Base-by-base conservation (phyloP, 1,140 invertebrate genomes). In the Goniozus legneri region DNA sequence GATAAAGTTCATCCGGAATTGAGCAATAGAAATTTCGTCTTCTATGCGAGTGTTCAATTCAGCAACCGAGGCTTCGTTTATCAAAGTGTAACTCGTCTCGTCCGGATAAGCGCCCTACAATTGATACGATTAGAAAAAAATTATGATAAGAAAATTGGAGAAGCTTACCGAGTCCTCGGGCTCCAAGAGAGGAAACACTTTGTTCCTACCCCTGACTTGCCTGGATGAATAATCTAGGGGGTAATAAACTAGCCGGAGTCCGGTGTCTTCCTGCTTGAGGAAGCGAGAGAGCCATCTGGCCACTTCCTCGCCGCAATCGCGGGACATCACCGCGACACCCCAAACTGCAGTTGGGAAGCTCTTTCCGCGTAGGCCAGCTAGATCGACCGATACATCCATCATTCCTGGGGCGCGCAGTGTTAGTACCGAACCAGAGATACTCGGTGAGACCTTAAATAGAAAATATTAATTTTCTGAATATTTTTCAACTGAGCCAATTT, bases 1-100 rank as follows among this genome's bases (percentile, higher is more conserved):
- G 0, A 88, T 73, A 45, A 89, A 82, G 65, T 87, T 88, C 1
- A 82, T 79, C 30, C 86, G 73, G 62, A 88, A 89, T 42, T 81
- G 68, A 41, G 79, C 56, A 4, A 78, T 44, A n/a, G 76, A 69
- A 1, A 84, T 75, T 14, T 75, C 63, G 12, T 80, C 71, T 16
- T 78, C 62, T 8, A 86, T 41, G 44, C 79, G 73, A 8, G 47
- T 67, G 62, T 85, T 85, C 36, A 87, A 61, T 18, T 87, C 85
- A 0, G 77, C 60, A 1, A 87, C 68, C 0, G 85, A 87, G 0
- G 77, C 70, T 46, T 83, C 75, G 46, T 84, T 85, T 18, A 86
- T 75, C 13, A 87, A 42, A 37, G 79, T 78, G 50, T 76, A 85
- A 27, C 80, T 69, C 1, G 81, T 75, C 20, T 79, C 73, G 58